Base-by-base conservation (phyloP, 2,113 vertebrate species). In the Actinemys pallida region DNA sequence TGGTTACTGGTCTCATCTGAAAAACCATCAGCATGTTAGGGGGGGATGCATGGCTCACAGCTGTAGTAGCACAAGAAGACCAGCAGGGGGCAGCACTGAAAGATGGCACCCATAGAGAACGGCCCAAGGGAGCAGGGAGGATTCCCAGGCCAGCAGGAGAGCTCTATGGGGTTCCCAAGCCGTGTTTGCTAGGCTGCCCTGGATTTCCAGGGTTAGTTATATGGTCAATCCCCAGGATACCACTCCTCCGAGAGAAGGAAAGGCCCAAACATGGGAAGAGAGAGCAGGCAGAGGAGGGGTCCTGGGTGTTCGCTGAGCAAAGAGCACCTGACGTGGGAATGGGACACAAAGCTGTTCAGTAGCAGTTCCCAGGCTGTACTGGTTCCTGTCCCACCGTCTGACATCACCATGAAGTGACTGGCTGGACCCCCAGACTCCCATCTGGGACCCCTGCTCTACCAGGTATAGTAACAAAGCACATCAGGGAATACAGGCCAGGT, bases 1-100 rank as follows among this genome's bases (percentile, higher is more conserved):
- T 99, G 99, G 97, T 99, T 99, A 98, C 99, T 99, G 97, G 99
- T 99, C 97, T 99, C 99, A 98, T 99, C 99, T 99, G 98, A 84
- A 97, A 97, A 91, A 91, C 95, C 82, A 94, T 90, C 87, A 96
- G 96, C 95, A 96, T 72, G 87, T 97, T 86, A 97, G 96, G 94
- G 87, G 39, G 97, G 84, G 88, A 87, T 17, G 90, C 81, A 29
- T 90, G 94, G 96, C 86, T 31, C 88, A 16, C 75, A 13, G 42
- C 69, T 93, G 52, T 87, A n/a, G 19, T 80, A 10, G 94, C 88
- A 93, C 12, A 25, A n/a, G 89, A 53, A 86, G 78, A 93, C 12
- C 0, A 75, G 35, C 8, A 54, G 0, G 45, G 47, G 10, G 39
- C 5, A 0, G 69, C 93, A 69, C 22, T 7, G 20, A 14, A 27